Conservation (phyloP, 2,888 invertebrate species). For the Melanotus villosus region DNA sequence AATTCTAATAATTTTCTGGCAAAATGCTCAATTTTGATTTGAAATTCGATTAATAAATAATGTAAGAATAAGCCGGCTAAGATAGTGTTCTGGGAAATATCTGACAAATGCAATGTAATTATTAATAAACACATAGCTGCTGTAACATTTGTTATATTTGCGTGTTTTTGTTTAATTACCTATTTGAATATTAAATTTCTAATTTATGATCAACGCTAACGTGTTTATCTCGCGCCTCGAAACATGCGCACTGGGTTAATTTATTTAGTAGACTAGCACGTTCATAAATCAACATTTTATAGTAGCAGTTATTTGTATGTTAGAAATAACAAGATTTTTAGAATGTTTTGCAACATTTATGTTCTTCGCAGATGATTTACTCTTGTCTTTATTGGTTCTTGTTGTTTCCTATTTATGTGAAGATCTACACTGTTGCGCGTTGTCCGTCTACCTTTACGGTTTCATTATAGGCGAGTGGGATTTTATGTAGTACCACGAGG, state of each 20-base stretch:
- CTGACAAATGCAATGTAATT: conserved; percentile 7
- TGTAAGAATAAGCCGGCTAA: no score
- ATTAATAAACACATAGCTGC: conserved; percentile 20
- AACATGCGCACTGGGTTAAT: conserved; percentile 40
- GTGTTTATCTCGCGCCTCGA: conserved; percentile 38
- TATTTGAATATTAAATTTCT: conserved; percentile 40
- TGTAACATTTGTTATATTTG: conserved; percentile 22
- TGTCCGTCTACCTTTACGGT: no score
- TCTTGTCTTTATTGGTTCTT: conserved; percentile 41
- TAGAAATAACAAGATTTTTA: conserved; percentile 42
- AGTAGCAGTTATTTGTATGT: conserved; percentile 43
- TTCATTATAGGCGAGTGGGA: no score
- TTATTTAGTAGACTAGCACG: conserved; percentile 36
- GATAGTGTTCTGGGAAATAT: background rate
- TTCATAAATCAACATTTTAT: conserved; percentile 44
- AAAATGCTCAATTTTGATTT: no score
- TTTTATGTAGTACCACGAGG: no score
- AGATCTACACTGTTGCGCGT: conserved; percentile 20
- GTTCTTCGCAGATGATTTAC: conserved; percentile 37
- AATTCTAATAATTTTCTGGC: no score
- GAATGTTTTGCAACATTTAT: conserved; percentile 40
- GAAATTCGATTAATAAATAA: no score
- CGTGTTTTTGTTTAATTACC: conserved; percentile 28
- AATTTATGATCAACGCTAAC: conserved; percentile 37
- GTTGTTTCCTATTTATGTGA: conserved; percentile 14